These are phyloP conservation scores for Arion vulgaris DNA, from an alignment of 1,140 invertebrate species.

Conservation along the genomic window DNA sequence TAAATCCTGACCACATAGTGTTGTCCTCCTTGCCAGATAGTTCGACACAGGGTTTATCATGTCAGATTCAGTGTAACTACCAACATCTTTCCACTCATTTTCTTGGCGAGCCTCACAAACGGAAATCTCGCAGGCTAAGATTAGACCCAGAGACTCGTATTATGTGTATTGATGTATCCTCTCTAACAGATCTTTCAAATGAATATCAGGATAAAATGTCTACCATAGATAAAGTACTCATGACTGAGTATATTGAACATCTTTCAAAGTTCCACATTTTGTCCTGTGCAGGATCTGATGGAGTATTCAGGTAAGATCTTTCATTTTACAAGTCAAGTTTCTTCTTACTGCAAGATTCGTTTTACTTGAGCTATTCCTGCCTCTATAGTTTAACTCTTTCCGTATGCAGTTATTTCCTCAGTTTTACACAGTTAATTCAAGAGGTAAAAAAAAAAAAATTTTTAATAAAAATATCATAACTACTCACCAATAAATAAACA, in stretches of 20 bases:
- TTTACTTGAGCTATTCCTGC: no score
- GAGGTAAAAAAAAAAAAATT: no score
- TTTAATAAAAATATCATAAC: no score
- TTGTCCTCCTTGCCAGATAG: neutral
- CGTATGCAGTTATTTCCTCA: no score
- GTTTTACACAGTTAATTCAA: no score
- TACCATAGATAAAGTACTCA: neutral
- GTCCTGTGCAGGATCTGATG: slow-evolving; percentile 82
- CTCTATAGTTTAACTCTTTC: no score
- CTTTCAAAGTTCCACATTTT: slow-evolving; percentile 55
- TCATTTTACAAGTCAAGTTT: neutral
- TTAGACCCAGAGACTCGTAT: slow-evolving; percentile 81
- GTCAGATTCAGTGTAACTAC: slow-evolving; percentile 12
- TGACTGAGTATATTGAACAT: slow-evolving; percentile 43
- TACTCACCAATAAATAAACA: no score
- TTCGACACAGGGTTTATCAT: neutral
- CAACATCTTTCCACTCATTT: slow-evolving; percentile 49
- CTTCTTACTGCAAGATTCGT: no score
- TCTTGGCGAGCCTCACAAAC: slow-evolving; percentile 49
- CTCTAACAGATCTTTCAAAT: slow-evolving; percentile 68
- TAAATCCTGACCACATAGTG: neutral
- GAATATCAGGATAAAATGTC: neutral
- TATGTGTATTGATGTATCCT: slow-evolving; percentile 73
- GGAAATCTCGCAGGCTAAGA: slow-evolving; percentile 67
- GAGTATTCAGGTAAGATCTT: slow-evolving; percentile 75